Base-by-base conservation (phyloP, 2,888 invertebrate species). In the Drosophila rellima region DNA sequence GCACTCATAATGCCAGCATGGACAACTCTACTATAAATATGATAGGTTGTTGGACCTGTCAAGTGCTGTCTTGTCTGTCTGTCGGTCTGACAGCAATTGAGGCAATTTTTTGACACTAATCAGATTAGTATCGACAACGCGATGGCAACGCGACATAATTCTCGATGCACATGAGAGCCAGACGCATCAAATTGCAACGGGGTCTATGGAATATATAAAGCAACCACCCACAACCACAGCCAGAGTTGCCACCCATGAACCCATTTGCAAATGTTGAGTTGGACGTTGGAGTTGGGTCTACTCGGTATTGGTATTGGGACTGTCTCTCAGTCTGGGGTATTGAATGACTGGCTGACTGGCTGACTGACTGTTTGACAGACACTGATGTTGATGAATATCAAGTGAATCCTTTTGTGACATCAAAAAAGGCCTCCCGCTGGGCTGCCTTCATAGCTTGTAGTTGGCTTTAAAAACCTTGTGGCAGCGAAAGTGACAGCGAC, bases 371-470 rank as follows among this genome's bases (percentile, higher is more conserved):
- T 80, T 82, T 89, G 90, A 88, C 90, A 91, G 90, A 90, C 90
- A 90, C 87, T 91, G 92, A 92, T 90, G 92, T 90, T 91, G 91
- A 91, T 91, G 91, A 90, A 91, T 91, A 92, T 92, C 91, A 91
- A 91, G 91, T 91, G 91, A 92, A 91, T 91, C 92, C 92, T 91
- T 92, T 92, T 91, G 91, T 89, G 88, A 90, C 90, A 89, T 89
- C 90, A 80, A 84, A 88, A 87, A 81, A 71, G 83, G 80, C 88
- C 88, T 82, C 82, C 82, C 82, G 87, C 89, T 88, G 82, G 87
- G 88, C 70, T 50, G 82, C 63, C 70, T 33, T 26, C 56, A 61
- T 52, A 17, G 62, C 60, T 63, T 56, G 56, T 51, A 37, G 37
- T 51, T 44, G 47, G 71, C 86, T 71, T 81, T 84, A 70, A 80